Conservation (phyloP, 2,113 vertebrate species). For the Rostratula benghalensis region DNA sequence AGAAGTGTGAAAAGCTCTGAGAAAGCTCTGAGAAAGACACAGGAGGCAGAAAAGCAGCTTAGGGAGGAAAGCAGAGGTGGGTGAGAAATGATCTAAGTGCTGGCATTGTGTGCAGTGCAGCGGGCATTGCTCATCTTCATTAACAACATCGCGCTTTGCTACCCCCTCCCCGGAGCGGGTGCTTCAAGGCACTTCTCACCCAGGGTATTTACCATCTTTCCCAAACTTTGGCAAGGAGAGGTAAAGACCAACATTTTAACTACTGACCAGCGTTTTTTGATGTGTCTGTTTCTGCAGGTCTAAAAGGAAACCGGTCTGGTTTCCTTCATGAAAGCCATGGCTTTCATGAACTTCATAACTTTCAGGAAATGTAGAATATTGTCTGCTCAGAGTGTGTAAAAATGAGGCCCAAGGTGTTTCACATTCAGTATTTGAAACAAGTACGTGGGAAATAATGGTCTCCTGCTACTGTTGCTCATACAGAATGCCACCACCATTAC, state of each 20-base stretch:
- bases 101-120: not conserved
- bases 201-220: not conserved
- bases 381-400: not conserved
- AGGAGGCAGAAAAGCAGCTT: not conserved
- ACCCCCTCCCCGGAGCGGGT: not conserved
- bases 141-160: not conserved
- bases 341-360: not conserved
- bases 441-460: not conserved
- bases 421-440: not conserved
- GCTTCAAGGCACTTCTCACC: not conserved
- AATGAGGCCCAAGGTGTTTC: not conserved
- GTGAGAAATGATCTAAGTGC: not conserved
- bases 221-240: not conserved
- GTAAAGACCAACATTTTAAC: not conserved
- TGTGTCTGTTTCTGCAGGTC: not conserved
- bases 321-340: not conserved
- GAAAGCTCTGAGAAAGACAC: not conserved
- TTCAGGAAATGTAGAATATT: not conserved
- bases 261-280: not conserved
- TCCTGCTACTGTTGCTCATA: not conserved
- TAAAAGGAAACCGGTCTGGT: not conserved
- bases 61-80: constrained; percentile 21
- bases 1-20: not conserved
- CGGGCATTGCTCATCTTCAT: not conserved
- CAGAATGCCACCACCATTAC: not conserved